Percentiles rank a stretch among this genome's conserved stretches.
These are phyloP conservation scores for Oasisia sp. DNA, from an alignment of 2,888 invertebrate species.

Conservation along the genomic window DNA sequence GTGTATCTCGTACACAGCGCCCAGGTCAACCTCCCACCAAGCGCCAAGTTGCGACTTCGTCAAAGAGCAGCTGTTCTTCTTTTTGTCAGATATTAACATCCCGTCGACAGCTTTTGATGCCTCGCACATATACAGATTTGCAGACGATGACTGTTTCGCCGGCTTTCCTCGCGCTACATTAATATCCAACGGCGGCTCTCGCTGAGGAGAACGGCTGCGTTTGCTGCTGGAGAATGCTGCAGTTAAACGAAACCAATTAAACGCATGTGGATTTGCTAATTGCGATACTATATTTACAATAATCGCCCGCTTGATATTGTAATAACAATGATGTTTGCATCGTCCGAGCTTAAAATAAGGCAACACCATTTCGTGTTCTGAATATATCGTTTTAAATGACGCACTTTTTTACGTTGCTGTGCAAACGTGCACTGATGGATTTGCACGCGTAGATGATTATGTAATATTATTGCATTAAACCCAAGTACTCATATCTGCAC, in stretches of 20 bases:
- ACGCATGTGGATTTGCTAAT: neutral
- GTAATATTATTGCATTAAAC: too few relatives aligned
- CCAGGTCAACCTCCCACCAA: slow-evolving; percentile 13
- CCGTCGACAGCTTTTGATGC: neutral
- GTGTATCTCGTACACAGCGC: neutral
- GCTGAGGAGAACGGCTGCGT: neutral
- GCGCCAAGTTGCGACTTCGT: slow-evolving; percentile 4
- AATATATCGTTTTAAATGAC: too few relatives aligned
- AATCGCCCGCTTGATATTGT: too few relatives aligned
- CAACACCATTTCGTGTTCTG: too few relatives aligned
- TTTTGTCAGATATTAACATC: neutral
- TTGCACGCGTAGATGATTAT: too few relatives aligned
- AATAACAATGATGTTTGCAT: too few relatives aligned
- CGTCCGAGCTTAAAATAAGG: too few relatives aligned
- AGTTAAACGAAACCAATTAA: neutral
- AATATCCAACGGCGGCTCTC: neutral
- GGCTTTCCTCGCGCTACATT: neutral
- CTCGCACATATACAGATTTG: neutral
- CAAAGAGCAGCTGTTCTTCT: neutral
- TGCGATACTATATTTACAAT: too few relatives aligned
- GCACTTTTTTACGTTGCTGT: too few relatives aligned
- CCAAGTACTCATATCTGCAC: too few relatives aligned
- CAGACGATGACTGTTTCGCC: neutral
- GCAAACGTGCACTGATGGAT: too few relatives aligned
- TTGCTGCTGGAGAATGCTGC: neutral